These are phyloP conservation scores for Strix occidentalis DNA, from an alignment of 2,797 vertebrate genomes.

Conservation along the genomic window DNA sequence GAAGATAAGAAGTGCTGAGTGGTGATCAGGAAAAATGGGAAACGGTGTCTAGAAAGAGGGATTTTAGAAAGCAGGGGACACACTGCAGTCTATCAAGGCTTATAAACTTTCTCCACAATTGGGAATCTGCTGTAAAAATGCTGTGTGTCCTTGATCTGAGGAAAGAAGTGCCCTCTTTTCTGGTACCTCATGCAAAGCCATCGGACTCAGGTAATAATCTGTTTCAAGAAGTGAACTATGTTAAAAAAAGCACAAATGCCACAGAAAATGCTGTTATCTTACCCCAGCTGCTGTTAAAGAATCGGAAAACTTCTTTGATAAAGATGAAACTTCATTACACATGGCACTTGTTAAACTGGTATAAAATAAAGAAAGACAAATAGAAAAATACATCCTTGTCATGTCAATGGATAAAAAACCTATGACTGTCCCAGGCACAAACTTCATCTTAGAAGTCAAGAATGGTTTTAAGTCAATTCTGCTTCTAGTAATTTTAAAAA, in stretches of 20 bases:
- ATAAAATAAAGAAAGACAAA: conserved; percentile 6
- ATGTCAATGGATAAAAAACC: background rate
- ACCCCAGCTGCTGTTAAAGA: conserved; percentile 88
- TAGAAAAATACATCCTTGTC: background rate
- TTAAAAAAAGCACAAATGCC: background rate
- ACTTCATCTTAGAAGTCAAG: background rate
- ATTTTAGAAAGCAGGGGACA: background rate
- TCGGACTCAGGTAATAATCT: background rate
- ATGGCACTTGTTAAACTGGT: conserved; percentile 90
- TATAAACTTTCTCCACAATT: background rate
- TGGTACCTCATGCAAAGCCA: background rate
- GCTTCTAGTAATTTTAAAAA: background rate
- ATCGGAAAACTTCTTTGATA: conserved; percentile 88
- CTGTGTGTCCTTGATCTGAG: background rate
- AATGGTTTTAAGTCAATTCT: background rate
- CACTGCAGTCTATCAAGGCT: background rate
- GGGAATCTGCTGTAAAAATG: background rate
- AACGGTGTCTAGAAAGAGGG: background rate
- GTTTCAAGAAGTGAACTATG: background rate
- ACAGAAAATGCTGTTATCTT: conserved; percentile 62
- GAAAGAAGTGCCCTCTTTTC: background rate
- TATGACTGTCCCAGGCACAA: background rate
- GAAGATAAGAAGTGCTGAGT: background rate
- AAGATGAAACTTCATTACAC: conserved; percentile 91
- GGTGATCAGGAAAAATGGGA: background rate